These are phyloP conservation scores for Craterocephalus amniculus DNA, from an alignment of 2,797 vertebrate species.

Conservation along the genomic window DNA sequence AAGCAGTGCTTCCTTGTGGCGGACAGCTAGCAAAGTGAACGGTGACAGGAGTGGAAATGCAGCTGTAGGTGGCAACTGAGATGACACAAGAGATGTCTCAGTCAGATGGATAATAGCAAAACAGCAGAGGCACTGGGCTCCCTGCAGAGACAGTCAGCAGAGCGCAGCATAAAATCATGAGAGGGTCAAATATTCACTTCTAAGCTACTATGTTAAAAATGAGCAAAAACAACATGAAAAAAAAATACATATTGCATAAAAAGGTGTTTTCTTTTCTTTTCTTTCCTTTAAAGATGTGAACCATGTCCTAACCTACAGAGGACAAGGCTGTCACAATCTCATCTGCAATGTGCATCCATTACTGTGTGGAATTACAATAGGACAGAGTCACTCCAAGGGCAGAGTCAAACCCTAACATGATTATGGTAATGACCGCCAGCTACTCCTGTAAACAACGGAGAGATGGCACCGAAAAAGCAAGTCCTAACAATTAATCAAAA, in stretches of 20 bases:
- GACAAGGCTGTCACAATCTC: slow-evolving; percentile 71
- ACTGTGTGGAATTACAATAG: slow-evolving; percentile 67
- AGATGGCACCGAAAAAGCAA: slow-evolving; percentile 47
- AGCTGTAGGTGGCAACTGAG: slow-evolving; percentile 60
- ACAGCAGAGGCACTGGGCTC: slow-evolving; percentile 40
- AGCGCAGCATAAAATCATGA: slow-evolving; percentile 28
- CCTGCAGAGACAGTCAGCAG: slow-evolving; percentile 46
- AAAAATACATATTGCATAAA: too few species aligned
- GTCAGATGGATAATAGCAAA: slow-evolving; percentile 65
- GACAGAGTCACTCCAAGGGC: slow-evolving; percentile 70
- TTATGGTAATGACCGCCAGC: slow-evolving; percentile 77
- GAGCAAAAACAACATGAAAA: too few species aligned
- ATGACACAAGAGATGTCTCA: slow-evolving; percentile 75
- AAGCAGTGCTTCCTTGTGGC: slow-evolving; percentile 42
- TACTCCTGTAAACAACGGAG: slow-evolving; percentile 15
- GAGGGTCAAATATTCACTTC: slow-evolving; percentile 22
- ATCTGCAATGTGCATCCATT: slow-evolving; percentile 76
- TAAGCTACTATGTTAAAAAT: neutral
- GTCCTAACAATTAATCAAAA: slow-evolving; percentile 72
- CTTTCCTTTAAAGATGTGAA: slow-evolving; percentile 10
- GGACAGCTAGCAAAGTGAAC: slow-evolving; percentile 43
- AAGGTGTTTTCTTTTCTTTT: slow-evolving; percentile 18
- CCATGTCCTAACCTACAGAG: slow-evolving; percentile 56
- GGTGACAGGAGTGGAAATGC: slow-evolving; percentile 73
- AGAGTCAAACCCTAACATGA: slow-evolving; percentile 72